These are phyloP conservation scores for Nymphalis io DNA, from an alignment of 1,140 invertebrate species.

Conservation along the genomic window DNA sequence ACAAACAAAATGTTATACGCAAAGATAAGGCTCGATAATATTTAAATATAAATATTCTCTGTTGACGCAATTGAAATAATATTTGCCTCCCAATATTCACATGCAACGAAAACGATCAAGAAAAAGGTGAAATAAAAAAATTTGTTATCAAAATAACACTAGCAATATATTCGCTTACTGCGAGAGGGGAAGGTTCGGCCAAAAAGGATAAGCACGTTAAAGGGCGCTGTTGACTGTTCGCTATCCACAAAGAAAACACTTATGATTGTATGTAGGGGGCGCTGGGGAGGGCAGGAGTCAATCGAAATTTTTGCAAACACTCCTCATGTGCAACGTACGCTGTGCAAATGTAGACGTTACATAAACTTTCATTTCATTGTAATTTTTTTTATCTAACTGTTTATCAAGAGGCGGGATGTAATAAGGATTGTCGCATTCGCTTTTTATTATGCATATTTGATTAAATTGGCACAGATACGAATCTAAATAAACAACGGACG, in stretches of 20 bases:
- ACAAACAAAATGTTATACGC: neutral
- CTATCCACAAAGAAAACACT: conserved; percentile 78
- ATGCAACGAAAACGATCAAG: conserved; percentile 31
- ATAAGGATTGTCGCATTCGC: no score
- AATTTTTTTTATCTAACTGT: conserved; percentile 12
- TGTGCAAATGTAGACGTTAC: conserved; percentile 26
- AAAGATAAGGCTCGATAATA: neutral
- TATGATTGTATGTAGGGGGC: conserved; percentile 60
- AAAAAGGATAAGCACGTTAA: conserved; percentile 76
- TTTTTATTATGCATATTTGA: neutral
- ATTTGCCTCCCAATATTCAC: conserved; percentile 36
- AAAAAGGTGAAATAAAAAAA: conserved; percentile 29
- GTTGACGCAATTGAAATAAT: conserved; percentile 34
- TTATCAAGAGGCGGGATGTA: neutral
- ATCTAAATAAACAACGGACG: no score
- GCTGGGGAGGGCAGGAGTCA: conserved; percentile 46
- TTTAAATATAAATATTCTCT: conserved; percentile 20
- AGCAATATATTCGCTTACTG: conserved; percentile 34
- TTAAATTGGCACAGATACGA: neutral
- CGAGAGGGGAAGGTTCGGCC: conserved; percentile 55
- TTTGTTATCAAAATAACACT: conserved; percentile 43
- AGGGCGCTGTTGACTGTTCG: conserved; percentile 61
- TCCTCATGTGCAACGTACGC: conserved; percentile 8
- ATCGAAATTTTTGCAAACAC: conserved; percentile 65
- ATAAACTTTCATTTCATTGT: conserved; percentile 29